Base-by-base conservation (phyloP, 2,113 vertebrate genomes). In the Syngnathus typhle region DNA sequence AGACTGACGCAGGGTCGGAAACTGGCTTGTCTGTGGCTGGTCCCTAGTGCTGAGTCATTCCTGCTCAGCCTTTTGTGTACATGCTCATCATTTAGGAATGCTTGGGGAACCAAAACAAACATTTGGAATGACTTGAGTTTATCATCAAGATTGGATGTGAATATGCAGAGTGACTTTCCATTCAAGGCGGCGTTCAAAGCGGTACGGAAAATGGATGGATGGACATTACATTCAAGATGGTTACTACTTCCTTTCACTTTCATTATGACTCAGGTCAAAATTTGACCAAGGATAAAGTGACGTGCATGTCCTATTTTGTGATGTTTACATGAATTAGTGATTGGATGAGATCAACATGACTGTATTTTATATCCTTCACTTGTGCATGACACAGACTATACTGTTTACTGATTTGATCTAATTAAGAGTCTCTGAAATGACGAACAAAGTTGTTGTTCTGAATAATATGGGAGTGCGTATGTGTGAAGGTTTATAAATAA, bases 41-140 rank as follows among this genome's bases (percentile, higher is more conserved):
- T 59, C 62, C 23, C 0, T 27, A 11, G 5, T 41, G 60, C 7
- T 38, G 68, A 76, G 74, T 71, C 60, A 67, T 49, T 44, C 39
- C 41, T 1, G 2, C 2, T 27, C 60, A 62, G 41, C 21, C 4
- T 44, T 11, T 62, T 62, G 15, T 51, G 27, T 5, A 18, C 3
- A 49, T 18, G 21, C 5, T 36, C 23, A 32, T 19, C 15, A 32
- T 49, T 49, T 5, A 12, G 23, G 23, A 51, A 64, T n/a, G 27
- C 27, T 58, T 36, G 23, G 2, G 2, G 46, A 49, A 11, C 6
- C 6, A 47, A 64, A 32, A 12, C 4, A 37, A 64, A 49, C 27
- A n/a, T 6, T 15, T 8, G 18, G 16, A 64, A 1, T 8, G 10
- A 46, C 7, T 59, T 59, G 9, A 59, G 32, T 9, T 37, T 4